phyloP scores from a whole-genome alignment of 2,888 invertebrate genomes.

The Nezara viridula region DNA sequence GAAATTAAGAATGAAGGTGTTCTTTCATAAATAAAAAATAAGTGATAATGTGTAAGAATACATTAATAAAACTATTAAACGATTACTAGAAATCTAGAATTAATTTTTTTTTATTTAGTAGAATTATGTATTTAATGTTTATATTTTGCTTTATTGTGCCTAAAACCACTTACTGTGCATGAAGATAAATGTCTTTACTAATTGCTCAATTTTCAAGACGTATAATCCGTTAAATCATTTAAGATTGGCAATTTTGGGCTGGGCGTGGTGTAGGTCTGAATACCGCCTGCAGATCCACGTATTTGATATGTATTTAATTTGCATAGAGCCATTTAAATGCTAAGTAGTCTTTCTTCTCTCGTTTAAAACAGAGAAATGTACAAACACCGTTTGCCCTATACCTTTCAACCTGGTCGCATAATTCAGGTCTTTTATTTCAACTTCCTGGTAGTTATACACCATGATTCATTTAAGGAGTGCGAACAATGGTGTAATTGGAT shows the following conservation, averaged over 20 bases:
- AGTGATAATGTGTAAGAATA: no score
- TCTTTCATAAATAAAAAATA: no score
- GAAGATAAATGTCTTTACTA: not conserved
- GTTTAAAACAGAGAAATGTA: not conserved
- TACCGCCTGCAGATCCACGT: not conserved
- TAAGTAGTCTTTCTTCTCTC: conserved; percentile 1
- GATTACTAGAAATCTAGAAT: no score
- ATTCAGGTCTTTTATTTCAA: not conserved
- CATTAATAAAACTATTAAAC: no score
- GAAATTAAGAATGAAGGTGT: no score
- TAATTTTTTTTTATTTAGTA: no score
- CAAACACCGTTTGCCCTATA: not conserved
- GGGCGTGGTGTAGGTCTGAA: not conserved
- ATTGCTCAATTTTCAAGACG: not conserved
- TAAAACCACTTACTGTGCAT: no score
- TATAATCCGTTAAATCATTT: not conserved
- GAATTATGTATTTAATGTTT: no score
- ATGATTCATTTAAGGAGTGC: no score
- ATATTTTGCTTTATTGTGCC: no score
- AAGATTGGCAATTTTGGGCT: not conserved
- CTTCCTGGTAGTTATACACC: not conserved
- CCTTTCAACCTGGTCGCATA: not conserved
- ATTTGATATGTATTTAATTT: conserved; percentile 40
- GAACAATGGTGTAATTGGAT: no score
- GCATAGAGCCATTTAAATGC: conserved; percentile 38